Evolutionary conservation across 2,113 vertebrate species (phyloP), one percentile per base, ranked within the genome.

Genomic region (Perccottus glenii): DNA sequence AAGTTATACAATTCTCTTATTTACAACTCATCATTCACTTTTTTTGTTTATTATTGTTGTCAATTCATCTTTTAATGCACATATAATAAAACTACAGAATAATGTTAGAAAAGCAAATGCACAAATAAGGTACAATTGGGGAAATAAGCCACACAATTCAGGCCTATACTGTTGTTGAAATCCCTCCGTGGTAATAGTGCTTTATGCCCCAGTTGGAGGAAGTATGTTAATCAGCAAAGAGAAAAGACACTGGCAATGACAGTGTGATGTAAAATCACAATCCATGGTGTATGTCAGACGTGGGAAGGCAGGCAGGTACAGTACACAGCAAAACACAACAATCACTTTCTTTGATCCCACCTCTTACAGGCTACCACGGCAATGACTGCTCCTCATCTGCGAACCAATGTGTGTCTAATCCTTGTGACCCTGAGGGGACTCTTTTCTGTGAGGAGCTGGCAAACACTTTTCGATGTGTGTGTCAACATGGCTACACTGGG

Each of bases 391-490:
- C 84, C 66, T 79, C 75, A 63, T 74, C 61, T 77, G 61, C 73
- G 73, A 90, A 85, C 78, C 82, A 85, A 81, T 85, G 84, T 60
- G 84, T 85, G 75, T 90, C 67, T 84, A 87, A 90, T 88, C 85
- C 89, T 19, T 87, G 83, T 56, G 58, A 86, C 76, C 77, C 84
- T 48, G 77, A 87, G 80, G 90, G 91, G 80, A 90, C 76, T 15
- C 45, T 77, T 72, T 82, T 77, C 76, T 87, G 82, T 81, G 90
- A 92, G 67, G 84, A 81, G 78, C 81, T 85, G 69, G 64, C 73
- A 85, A 87, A 89, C 67, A 84, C 85, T 64, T 90, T 89, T 50
- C 88, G 80, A 88, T 86, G 88, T 85, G 85, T 85, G 77, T 93
- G 92, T 85, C 88, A 87, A 70, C 70, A 70, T 55, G 89, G 90